These are phyloP conservation scores for Agonopterix heracliana DNA, from an alignment of 2,888 invertebrate genomes.

Conservation along the genomic window DNA sequence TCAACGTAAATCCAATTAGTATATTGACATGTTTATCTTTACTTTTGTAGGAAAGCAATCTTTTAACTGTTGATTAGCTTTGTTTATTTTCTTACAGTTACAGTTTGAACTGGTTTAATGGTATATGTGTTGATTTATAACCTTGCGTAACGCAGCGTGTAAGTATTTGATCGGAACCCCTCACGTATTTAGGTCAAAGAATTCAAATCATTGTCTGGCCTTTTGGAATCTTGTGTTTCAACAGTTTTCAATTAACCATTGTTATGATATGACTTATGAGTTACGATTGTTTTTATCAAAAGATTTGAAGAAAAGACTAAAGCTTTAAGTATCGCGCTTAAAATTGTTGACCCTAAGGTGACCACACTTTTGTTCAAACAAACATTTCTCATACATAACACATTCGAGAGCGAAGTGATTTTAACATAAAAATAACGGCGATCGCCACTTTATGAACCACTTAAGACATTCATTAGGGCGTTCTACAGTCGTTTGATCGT, in stretches of 20 bases:
- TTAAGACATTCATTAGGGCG: conserved; percentile 68
- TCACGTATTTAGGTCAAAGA: too few species aligned
- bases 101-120: conserved; percentile 16
- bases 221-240: too few species aligned
- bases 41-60: conserved; percentile 11
- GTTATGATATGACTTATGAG: too few species aligned
- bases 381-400: conserved; percentile 37
- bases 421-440: conserved; percentile 69
- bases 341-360: not conserved
- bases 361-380: not conserved
- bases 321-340: not conserved
- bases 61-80: conserved; percentile 16
- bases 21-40: conserved; percentile 21
- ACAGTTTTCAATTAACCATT: too few species aligned
- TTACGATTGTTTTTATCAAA: too few species aligned
- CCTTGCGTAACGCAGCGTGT: conserved; percentile 3
- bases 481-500: conserved; percentile 59
- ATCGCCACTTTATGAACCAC: conserved; percentile 71
- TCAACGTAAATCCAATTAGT: conserved; percentile 20
- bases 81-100: conserved; percentile 16
- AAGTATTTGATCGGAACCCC: not conserved
- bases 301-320: not conserved
- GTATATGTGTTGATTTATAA: conserved; percentile 7
- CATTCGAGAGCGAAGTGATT: conserved; percentile 39
- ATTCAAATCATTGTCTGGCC: too few species aligned